These are phyloP conservation scores for Cabera pusaria DNA, from an alignment of 2,888 invertebrate species.

Conservation along the genomic window DNA sequence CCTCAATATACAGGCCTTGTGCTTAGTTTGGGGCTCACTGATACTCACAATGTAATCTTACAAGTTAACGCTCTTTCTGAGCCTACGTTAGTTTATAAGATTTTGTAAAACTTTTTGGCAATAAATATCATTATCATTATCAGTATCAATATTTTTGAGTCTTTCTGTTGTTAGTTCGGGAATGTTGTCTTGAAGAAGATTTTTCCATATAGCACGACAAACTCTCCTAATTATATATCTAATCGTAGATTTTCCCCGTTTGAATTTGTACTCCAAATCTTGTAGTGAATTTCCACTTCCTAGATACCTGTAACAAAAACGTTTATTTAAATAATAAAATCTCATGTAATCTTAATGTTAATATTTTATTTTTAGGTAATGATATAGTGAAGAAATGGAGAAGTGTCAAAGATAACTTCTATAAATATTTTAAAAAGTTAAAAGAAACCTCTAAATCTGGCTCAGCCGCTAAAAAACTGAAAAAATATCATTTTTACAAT, in stretches of 20 bases:
- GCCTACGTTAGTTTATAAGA: too few relatives aligned
- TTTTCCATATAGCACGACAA: conserved; percentile 14
- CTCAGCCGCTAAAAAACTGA: too few relatives aligned
- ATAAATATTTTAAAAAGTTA: too few relatives aligned
- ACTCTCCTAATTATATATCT: conserved; percentile 24
- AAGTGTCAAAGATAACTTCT: not conserved
- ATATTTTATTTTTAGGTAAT: not conserved
- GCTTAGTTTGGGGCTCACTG: too few relatives aligned
- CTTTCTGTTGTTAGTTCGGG: conserved; percentile 7
- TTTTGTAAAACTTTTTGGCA: too few relatives aligned
- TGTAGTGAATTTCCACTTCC: conserved; percentile 35
- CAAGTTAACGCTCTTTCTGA: too few relatives aligned
- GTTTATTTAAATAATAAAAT: conserved; percentile 3
- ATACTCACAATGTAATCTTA: too few relatives aligned
- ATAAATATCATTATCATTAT: not conserved
- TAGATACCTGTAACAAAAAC: conserved; percentile 32
- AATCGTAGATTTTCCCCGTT: conserved; percentile 26
- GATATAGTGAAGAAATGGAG: not conserved
- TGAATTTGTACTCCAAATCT: conserved; percentile 35
- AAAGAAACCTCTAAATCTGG: too few relatives aligned
- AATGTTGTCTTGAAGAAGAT: conserved; percentile 19
- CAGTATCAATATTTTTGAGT: conserved; percentile 6
- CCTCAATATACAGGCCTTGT: too few relatives aligned
- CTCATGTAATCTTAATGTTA: not conserved
- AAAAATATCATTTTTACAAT: too few relatives aligned